phyloP scores from a whole-genome alignment of 2,797 vertebrate species.

The Hephaestus fuliginosus region DNA sequence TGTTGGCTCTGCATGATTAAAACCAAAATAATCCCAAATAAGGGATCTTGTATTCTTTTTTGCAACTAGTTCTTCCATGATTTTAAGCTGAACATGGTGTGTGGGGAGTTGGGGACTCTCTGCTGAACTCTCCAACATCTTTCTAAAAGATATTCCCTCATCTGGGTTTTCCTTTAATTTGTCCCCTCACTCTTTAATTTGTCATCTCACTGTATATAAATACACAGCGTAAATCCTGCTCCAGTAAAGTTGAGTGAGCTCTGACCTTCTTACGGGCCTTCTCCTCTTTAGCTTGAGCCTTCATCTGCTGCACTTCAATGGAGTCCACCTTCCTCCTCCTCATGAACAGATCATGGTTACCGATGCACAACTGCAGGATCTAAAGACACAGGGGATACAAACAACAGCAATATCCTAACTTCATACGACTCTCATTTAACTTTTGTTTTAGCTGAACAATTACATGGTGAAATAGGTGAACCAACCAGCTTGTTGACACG shows the following conservation, averaged over 20 bases:
- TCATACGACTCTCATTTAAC: background rate
- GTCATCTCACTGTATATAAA: too few species aligned
- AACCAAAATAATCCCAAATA: too few species aligned
- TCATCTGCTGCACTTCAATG: conserved; percentile 96
- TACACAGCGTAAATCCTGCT: background rate
- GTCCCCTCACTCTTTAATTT: too few species aligned
- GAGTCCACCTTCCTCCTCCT: conserved; percentile 94
- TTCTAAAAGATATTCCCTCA: too few species aligned
- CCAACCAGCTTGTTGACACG: conserved; percentile 94
- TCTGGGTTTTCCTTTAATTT: too few species aligned
- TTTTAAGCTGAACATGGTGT: too few species aligned
- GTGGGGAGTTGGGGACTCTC: too few species aligned
- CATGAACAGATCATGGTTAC: conserved; percentile 95
- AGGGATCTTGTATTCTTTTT: too few species aligned
- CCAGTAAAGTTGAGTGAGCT: background rate
- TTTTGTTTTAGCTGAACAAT: background rate
- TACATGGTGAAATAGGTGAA: conserved; percentile 16
- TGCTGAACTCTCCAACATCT: too few species aligned
- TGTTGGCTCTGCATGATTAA: too few species aligned
- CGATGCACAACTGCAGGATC: conserved; percentile 94
- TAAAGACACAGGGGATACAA: conserved; percentile 41
- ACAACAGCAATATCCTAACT: background rate
- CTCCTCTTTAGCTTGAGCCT: conserved; percentile 94
- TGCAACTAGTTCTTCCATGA: too few species aligned
- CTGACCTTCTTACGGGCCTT: conserved; percentile 94